phyloP scores from a whole-genome alignment of 1,140 invertebrate species.

The Trichonephila clavipes region DNA sequence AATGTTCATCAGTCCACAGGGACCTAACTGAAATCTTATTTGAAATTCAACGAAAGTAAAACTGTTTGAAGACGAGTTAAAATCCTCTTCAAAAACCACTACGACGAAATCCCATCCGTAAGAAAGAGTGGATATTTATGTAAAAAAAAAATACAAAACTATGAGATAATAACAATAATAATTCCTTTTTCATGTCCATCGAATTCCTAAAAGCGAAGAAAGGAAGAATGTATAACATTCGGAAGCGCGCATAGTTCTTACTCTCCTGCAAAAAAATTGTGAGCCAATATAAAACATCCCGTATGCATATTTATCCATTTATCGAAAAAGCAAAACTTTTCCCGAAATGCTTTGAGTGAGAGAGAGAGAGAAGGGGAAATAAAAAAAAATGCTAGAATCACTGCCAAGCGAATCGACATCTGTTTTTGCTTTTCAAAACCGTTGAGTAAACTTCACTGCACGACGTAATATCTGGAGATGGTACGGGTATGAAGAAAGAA shows the following conservation, averaged over 20 bases:
- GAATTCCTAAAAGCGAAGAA: neutral
- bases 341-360: too few relatives aligned
- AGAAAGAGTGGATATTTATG: neutral
- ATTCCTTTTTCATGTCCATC: conserved; percentile 15
- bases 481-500: neutral
- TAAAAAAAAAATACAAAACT: neutral
- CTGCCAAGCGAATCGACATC: conserved; percentile 33
- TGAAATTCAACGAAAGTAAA: neutral
- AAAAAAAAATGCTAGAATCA: neutral
- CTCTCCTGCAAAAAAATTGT: neutral
- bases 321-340: neutral
- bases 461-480: neutral
- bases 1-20: conserved; percentile 12
- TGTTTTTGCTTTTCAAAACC: conserved; percentile 15
- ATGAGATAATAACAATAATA: conserved; percentile 4
- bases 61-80: neutral
- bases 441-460: conserved; percentile 27
- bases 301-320: conserved; percentile 58
- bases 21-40: neutral
- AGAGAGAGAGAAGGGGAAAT: too few relatives aligned
- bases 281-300: conserved; percentile 56
- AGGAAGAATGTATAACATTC: neutral
- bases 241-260: neutral
- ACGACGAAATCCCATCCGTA: neutral
- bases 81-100: conserved; percentile 6